Evolutionary conservation across 2,797 vertebrate species (phyloP).

Genomic region (Chrysocyon brachyurus): DNA sequence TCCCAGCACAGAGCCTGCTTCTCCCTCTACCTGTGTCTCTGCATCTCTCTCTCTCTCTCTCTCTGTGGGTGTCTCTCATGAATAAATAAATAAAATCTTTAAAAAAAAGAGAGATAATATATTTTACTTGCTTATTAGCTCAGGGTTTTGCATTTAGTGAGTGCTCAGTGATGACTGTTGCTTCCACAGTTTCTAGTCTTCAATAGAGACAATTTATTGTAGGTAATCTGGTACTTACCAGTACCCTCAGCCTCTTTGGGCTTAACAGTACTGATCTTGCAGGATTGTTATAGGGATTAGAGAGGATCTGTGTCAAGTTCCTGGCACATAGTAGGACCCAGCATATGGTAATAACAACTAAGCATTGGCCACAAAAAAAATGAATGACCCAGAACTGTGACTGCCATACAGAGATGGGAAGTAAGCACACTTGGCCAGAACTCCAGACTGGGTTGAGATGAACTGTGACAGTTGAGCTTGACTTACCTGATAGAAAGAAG

Average conservation of each 20-base stretch:
- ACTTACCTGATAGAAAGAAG: neutral
- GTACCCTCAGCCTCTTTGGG: neutral
- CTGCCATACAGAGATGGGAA: neutral
- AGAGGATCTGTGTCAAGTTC: neutral
- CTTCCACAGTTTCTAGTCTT: neutral
- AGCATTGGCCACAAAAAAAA: neutral
- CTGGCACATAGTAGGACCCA: neutral
- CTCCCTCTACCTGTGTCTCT: too few species aligned
- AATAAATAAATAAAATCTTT: too few species aligned
- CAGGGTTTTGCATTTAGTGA: neutral
- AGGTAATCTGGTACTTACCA: neutral
- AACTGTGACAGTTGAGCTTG: neutral
- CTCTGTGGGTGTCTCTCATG: too few species aligned
- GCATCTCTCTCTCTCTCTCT: too few species aligned
- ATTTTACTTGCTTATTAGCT: neutral
- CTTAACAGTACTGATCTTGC: neutral
- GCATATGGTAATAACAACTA: neutral
- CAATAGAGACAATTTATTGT: neutral
- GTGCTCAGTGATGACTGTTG: neutral
- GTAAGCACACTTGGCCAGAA: neutral
- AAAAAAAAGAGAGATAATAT: neutral
- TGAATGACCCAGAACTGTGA: neutral
- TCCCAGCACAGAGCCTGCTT: too few species aligned
- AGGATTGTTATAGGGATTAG: neutral
- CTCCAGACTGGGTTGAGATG: neutral